phyloP scores from a whole-genome alignment of 2,797 vertebrate species.

The Cichlasoma orientale region DNA sequence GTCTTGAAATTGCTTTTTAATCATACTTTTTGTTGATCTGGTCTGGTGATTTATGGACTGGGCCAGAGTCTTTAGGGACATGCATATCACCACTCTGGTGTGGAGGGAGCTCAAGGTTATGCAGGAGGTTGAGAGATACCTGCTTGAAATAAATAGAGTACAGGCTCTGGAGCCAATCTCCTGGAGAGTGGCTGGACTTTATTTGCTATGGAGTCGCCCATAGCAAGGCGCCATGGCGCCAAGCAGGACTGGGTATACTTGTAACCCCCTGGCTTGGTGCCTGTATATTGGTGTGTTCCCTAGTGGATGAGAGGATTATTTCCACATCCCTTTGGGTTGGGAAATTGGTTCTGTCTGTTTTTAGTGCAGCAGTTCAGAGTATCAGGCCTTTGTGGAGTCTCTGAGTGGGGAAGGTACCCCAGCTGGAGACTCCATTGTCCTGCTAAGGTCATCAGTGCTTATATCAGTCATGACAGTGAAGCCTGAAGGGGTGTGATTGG shows the following conservation, averaged over 20 bases:
- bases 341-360: not conserved
- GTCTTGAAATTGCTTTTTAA: no score
- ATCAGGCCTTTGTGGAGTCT: not conserved
- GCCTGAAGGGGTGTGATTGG: not conserved
- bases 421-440: not conserved
- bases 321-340: not conserved
- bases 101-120: not conserved
- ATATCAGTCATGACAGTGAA: not conserved
- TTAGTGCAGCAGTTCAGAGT: not conserved
- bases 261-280: no score
- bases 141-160: no score
- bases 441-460: not conserved
- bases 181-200: not conserved
- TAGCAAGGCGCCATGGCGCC: not conserved
- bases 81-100: not conserved
- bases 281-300: not conserved
- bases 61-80: not conserved
- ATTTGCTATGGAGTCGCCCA: accelerated
- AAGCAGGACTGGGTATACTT: not conserved
- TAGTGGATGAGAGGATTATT: accelerated
- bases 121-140: not conserved
- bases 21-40: no score
- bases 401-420: accelerated
- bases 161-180: not conserved
- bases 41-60: not conserved